Evolutionary conservation across 1,140 invertebrate species (phyloP), one percentile per base, ranked within the genome.

Genomic region (Oryzaephilus surinamensis): DNA sequence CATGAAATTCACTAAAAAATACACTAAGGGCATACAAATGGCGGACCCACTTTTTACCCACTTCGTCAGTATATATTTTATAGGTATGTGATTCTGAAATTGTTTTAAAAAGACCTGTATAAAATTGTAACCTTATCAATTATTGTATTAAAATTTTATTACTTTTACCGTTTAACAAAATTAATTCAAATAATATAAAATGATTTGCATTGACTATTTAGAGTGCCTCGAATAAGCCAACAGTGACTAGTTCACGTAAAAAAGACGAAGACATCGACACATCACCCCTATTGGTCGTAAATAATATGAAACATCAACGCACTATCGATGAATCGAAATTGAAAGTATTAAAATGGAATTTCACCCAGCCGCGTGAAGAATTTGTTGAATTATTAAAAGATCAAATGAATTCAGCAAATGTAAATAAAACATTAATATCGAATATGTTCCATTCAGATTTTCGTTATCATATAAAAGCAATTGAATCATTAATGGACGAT

Each of bases 371-470:
- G 0, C 70, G 90, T 17, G 82, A 88, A 57, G 95, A 98, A 56
- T 97, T 96, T 65, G 82, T 92, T 12, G 87, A 95, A 17, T 73
- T 95, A 40, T 62, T 99, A 8, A 84, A 83, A 50, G 84, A 89
- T 48, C 87, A 96, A 57, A 96, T 98, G 90, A 74, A 74, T 2
- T 74, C 74, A 8, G 87, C 88, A 0, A 81, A 83, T 50, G 76
- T 97, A 15, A 94, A 91, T 60, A 87, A 83, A 57, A 77, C 73
- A 38, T 67, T 97, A 2, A 78, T 93, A 48, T 71, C 79, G 0
- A 88, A 94, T 51, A 89, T 97, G 79, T 97, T 97, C 61, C 88
- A 96, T 64, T 72, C 76, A 47, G 94, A 99, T 64, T 98, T 99
- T 61, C 93, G 92, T 57, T 88, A 81, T 61, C 95, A 98, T 62